Conservation (phyloP, 2,888 invertebrate genomes). For the Spicauda simplicius region DNA sequence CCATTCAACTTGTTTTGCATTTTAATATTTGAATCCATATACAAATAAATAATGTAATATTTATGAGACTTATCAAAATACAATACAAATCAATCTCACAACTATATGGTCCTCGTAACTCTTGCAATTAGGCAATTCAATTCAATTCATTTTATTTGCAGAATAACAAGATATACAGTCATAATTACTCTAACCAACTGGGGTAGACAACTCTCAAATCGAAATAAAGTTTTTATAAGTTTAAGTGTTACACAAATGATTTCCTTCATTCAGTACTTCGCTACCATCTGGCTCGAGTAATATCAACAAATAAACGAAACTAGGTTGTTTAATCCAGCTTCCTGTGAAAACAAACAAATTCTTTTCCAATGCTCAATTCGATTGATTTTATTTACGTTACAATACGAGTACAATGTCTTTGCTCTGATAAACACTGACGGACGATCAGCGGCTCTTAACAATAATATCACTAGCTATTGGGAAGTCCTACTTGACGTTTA, state of each 20-base stretch:
- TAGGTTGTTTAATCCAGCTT: constrained; percentile 54
- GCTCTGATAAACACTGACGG: constrained; percentile 74
- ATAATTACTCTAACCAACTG: too few species aligned
- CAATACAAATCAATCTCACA: too few species aligned
- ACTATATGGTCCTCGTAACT: too few species aligned
- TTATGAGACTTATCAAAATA: too few species aligned
- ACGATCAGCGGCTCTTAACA: constrained; percentile 41
- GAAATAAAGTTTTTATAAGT: not conserved
- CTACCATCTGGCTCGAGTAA: constrained; percentile 45
- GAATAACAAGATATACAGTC: too few species aligned
- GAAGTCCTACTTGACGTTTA: constrained; percentile 7
- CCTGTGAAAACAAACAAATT: constrained; percentile 71
- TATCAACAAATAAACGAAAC: constrained; percentile 39
- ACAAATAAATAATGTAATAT: too few species aligned
- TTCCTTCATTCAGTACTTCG: constrained; percentile 38
- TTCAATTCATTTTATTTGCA: too few species aligned
- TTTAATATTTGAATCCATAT: not conserved
- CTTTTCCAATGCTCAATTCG: constrained; percentile 59
- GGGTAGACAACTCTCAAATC: too few species aligned
- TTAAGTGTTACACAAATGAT: not conserved
- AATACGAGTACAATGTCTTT: constrained; percentile 54
- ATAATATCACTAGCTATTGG: constrained; percentile 47
- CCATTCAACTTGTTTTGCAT: not conserved
- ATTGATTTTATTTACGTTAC: constrained; percentile 68
- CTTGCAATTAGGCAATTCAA: too few species aligned